Conservation (phyloP, 2,113 vertebrate species). For the Ailuropoda melanoleuca region DNA sequence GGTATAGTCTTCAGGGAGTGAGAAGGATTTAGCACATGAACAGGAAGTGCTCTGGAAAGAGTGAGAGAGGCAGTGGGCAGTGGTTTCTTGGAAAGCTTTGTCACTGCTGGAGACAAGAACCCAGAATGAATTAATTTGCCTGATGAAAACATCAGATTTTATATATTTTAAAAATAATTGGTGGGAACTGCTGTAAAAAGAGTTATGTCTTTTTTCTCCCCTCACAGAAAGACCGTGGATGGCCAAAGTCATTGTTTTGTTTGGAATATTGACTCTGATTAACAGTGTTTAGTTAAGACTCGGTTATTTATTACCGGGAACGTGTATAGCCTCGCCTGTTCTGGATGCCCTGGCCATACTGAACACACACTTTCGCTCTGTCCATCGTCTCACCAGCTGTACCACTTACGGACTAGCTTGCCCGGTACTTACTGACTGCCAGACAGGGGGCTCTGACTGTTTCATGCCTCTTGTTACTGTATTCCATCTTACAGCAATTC, state of each 20-base stretch:
- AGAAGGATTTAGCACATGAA: not conserved
- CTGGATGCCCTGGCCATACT: too few relatives aligned
- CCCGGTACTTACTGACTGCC: not conserved
- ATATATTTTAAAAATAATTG: constrained; percentile 52
- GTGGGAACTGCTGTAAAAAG: constrained; percentile 32
- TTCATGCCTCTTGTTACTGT: not conserved
- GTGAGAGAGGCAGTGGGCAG: not conserved
- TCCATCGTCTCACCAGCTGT: not conserved
- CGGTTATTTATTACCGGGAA: not conserved
- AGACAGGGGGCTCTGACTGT: not conserved
- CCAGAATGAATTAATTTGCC: not conserved
- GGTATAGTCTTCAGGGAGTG: not conserved
- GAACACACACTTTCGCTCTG: not conserved
- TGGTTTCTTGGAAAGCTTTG: not conserved
- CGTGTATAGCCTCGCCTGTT: not conserved
- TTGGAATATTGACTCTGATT: constrained; percentile 15
- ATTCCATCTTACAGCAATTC: not conserved
- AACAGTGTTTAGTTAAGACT: not conserved
- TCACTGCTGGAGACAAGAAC: not conserved
- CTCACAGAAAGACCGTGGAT: not conserved
- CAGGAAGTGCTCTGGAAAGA: constrained; percentile 24
- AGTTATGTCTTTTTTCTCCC: not conserved
- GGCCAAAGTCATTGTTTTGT: not conserved
- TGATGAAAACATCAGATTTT: constrained; percentile 43
- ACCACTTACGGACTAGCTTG: not conserved